Percentiles rank a stretch among this genome's conserved stretches.
Conservation (phyloP, 2,113 vertebrate genomes). For the Rhinichthys klamathensis region DNA sequence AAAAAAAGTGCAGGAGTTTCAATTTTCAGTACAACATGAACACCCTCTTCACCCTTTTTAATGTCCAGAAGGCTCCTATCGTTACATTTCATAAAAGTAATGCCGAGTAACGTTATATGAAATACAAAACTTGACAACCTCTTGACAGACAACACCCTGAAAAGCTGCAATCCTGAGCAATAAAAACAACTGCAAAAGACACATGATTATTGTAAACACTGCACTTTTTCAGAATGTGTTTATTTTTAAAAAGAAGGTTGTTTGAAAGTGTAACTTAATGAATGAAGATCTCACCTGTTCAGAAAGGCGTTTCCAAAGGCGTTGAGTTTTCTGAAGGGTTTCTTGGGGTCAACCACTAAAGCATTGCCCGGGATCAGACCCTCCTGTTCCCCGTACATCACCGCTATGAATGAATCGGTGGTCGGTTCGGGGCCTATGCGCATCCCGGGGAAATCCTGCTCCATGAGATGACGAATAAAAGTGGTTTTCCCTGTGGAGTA, state of each 20-base stretch:
- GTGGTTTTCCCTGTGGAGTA: conserved; percentile 90
- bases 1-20: background rate
- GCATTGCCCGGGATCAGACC: conserved; percentile 78
- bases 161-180: background rate
- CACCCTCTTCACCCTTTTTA: background rate
- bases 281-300: conserved; percentile 72
- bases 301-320: conserved; percentile 84
- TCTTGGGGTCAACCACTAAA: conserved; percentile 65
- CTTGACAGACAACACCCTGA: background rate
- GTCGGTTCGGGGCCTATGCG: conserved; percentile 77
- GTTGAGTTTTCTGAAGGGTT: conserved; percentile 77
- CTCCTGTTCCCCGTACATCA: conserved; percentile 80
- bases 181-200: background rate
- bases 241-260: background rate
- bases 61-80: background rate
- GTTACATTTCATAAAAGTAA: background rate
- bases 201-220: background rate
- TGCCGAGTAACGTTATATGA: background rate
- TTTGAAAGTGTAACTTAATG: background rate
- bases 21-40: background rate
- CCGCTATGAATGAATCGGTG: conserved; percentile 78
- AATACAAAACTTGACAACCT: background rate
- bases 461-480: conserved; percentile 83
- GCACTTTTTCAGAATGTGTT: background rate
- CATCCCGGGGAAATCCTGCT: conserved; percentile 85